phyloP scores from a whole-genome alignment of 1,140 invertebrate species.

The Araneus ventricosus region DNA sequence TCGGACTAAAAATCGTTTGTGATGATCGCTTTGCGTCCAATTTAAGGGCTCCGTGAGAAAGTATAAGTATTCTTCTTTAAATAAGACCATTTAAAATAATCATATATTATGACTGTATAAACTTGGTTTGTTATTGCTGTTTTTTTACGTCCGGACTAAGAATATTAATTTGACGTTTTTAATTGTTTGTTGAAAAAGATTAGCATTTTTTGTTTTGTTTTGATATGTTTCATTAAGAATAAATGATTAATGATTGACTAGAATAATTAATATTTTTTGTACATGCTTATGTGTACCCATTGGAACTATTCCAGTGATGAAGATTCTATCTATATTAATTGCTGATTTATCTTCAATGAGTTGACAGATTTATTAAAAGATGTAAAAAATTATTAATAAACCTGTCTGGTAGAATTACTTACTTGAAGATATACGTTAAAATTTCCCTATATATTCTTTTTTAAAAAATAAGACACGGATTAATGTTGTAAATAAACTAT shows the following conservation, averaged over 20 bases:
- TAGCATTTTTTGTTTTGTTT: not conserved
- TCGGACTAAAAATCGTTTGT: not conserved
- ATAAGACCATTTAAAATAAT: constrained; percentile 30
- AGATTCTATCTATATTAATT: too few species aligned
- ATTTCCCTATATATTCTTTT: too few species aligned
- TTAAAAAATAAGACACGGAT: too few species aligned
- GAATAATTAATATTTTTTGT: not conserved
- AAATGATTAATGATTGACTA: not conserved
- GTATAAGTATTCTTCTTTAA: not conserved
- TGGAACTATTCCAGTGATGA: too few species aligned
- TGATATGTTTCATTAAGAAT: not conserved
- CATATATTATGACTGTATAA: not conserved
- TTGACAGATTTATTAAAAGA: too few species aligned
- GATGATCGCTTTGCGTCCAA: not conserved
- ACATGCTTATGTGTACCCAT: not conserved
- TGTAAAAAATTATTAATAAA: too few species aligned
- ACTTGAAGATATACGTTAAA: too few species aligned
- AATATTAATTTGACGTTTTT: not conserved
- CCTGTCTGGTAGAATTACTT: too few species aligned
- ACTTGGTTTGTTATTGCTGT: not conserved
- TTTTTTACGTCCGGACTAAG: not conserved
- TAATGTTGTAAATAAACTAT: too few species aligned
- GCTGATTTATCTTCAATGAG: too few species aligned
- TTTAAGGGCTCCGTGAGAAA: not conserved
- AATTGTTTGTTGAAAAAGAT: not conserved